phyloP scores from a whole-genome alignment of 2,888 invertebrate species.

The Pachymerium ferrugineum region DNA sequence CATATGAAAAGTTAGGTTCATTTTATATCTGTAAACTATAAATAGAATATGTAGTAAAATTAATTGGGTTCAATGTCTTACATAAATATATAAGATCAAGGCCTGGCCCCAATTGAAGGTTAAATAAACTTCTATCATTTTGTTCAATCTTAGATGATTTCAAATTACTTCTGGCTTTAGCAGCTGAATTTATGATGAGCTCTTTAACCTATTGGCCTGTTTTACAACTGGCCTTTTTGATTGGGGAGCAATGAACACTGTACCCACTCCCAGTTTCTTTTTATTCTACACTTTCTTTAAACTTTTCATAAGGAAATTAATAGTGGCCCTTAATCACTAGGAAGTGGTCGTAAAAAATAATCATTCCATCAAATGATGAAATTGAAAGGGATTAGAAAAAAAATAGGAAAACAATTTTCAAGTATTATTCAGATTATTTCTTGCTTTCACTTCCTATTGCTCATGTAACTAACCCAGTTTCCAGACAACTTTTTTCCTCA shows the following conservation, averaged over 20 bases:
- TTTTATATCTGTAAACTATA: too few relatives aligned
- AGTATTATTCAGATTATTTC: not conserved
- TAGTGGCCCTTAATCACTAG: constrained; percentile 14
- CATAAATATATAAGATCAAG: not conserved
- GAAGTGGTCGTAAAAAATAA: not conserved
- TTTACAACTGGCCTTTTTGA: constrained; percentile 23
- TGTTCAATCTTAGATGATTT: constrained; percentile 9
- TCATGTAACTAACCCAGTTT: not conserved
- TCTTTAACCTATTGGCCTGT: constrained; percentile 18
- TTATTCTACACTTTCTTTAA: constrained; percentile 2
- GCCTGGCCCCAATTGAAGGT: constrained; percentile 17
- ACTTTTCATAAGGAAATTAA: not conserved
- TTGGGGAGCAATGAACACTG: constrained; percentile 14
- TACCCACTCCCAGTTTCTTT: constrained; percentile 23
- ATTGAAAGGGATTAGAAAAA: too few relatives aligned
- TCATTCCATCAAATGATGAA: not conserved
- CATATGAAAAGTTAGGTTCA: too few relatives aligned
- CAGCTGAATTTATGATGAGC: not conserved
- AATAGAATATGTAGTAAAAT: constrained; percentile 12
- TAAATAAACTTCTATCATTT: constrained; percentile 22
- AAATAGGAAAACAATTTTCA: not conserved
- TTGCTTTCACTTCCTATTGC: constrained; percentile 15
- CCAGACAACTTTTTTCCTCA: not conserved
- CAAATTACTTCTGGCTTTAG: not conserved
- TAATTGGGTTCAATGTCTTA: not conserved